Evolutionary conservation across 1,140 invertebrate genomes (phyloP), one percentile per base, ranked within the genome.

Genomic region (Colletes latitarsis): DNA sequence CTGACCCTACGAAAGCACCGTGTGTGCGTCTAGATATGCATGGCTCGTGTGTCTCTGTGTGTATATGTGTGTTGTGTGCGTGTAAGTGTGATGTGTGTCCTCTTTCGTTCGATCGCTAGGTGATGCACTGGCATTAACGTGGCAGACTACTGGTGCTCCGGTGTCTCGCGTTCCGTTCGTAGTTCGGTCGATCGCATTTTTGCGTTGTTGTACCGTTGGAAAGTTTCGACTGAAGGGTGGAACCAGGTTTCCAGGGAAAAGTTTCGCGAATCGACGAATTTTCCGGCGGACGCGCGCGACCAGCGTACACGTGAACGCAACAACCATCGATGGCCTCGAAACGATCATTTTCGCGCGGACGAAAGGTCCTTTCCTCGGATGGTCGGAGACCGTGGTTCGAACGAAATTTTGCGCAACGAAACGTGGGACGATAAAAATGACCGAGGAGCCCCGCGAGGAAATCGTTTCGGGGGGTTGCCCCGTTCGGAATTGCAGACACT

Each of bases 1-100:
- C 17, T 62, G 30, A 30, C 30, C 73, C 79, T 86, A 82, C 73
- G 41, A 77, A 85, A 85, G 84, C 84, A 84, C 73, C 49, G 64
- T 77, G 68, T 68, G 82, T 57, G 82, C 72, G 46, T 84, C 58
- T 83, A 73, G 9, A 46, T 81, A 81, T 66, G 71, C 71, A 62
- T 30, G 39, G n/a, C 30, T 9, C 8, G 17, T 39, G 14, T 62
- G 21, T 53, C 9, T 70, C 0, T 19, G 39, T 39, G 17, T 41
- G 2, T 15, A 72, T 14, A 46, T 80, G 76, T 66, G 71, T 71
- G 71, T 21, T 10, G 17, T 39, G 14, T 62, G 30, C 43, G 15
- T 70, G 0, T 15, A 39, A 17, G 39, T 77, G 30, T 58, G 57
- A 46, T 46, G 41, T 41, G 60, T 79, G 58, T 64, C 30, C 74